Evolutionary conservation across 1,140 invertebrate species (phyloP), one percentile per base, ranked within the genome.

Genomic region (Argopecten irradians): DNA sequence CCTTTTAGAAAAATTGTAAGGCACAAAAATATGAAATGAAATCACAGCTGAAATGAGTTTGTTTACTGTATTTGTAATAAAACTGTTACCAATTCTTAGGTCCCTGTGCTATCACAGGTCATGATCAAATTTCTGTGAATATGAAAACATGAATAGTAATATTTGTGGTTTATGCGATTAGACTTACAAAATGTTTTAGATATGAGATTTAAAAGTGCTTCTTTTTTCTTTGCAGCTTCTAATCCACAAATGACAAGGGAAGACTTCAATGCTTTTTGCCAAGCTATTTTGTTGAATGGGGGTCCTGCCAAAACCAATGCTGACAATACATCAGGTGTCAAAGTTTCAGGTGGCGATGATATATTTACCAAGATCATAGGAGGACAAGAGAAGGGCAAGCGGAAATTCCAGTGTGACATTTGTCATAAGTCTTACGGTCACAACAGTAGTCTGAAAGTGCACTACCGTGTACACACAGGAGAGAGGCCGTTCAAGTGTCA

Each of bases 401-500:
- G 55, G 16, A 71, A 71, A 11, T 71, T 71, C n/a, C 55, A 71
- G 55, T 71, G 55, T 28, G 55, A 71, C 55, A 71, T 71, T 71
- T 71, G 55, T 71, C 55, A 71, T 28, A 71, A 71, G 55, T 71
- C 55, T 28, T 71, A 71, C 22, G 55, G 55, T n/a, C 55, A 71
- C n/a, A 71, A 71, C 22, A 71, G 55, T 28, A 71, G 55, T 71
- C 55, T 71, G 1, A 71, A 71, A 28, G 55, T 71, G 1, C 55
- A 71, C 16, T 71, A 71, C 55, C 55, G 55, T 16, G 55, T 71
- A 28, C 86, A 82, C 33, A 83, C n/a, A 34, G 28, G 35, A 32
- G 36, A 83, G 28, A 87, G 34, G 35, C 28, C 83, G 8, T 86
- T 85, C 32, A 33, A 85, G 19, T 88, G 87, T 43, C 33, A 88